Conservation (phyloP, 2,797 vertebrate species). For the Rhabdophis nuchalis region DNA sequence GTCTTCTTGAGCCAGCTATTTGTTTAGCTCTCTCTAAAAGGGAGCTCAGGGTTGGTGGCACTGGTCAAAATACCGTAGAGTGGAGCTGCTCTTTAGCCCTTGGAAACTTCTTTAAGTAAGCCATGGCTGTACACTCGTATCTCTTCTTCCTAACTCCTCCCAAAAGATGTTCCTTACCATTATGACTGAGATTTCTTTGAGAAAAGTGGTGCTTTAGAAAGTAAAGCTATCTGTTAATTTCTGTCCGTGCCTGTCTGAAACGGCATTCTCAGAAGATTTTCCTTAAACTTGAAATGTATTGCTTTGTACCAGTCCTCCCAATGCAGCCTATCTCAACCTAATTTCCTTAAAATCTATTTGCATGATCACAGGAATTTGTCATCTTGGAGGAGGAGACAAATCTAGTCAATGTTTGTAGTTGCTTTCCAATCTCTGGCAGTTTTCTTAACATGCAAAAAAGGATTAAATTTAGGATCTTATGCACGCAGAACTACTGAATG, state of each 20-base stretch:
- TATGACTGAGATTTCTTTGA: background rate
- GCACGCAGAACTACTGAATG: background rate
- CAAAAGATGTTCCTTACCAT: background rate
- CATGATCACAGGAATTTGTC: background rate
- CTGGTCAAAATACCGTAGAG: background rate
- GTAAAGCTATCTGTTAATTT: background rate
- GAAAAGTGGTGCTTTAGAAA: background rate
- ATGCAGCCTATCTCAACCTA: background rate
- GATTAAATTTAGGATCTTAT: background rate
- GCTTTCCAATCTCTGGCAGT: no score
- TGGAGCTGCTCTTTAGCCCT: background rate
- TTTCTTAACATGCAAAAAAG: background rate
- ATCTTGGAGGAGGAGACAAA: background rate
- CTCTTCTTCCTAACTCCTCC: background rate
- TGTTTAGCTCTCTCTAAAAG: slow-evolving; percentile 2
- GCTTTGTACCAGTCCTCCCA: background rate
- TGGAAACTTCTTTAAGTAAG: background rate
- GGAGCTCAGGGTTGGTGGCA: background rate
- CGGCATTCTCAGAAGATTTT: background rate
- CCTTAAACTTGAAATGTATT: background rate
- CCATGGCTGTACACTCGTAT: background rate
- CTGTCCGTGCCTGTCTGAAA: background rate
- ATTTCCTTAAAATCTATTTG: background rate
- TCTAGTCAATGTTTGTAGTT: background rate
- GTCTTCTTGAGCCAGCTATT: background rate